Percentiles rank a stretch among this genome's conserved stretches.
phyloP scores from a whole-genome alignment of 2,888 invertebrate species.

The Meteorus colon region DNA sequence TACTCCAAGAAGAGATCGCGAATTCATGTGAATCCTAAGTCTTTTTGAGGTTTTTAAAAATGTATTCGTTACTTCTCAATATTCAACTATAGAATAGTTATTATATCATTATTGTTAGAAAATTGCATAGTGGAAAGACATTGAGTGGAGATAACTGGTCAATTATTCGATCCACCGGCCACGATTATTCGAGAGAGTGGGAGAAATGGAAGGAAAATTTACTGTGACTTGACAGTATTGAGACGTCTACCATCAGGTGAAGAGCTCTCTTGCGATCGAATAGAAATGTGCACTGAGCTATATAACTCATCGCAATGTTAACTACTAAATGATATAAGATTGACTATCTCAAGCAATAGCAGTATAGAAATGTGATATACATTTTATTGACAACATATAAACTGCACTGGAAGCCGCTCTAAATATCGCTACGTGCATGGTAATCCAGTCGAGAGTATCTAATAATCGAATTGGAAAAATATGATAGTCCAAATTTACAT shows the following conservation, averaged over 20 bases:
- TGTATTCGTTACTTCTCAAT: background rate
- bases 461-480: too few relatives aligned
- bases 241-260: background rate
- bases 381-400: too few relatives aligned
- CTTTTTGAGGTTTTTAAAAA: too few relatives aligned
- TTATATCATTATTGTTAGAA: background rate
- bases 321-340: too few relatives aligned
- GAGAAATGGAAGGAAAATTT: background rate
- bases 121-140: background rate
- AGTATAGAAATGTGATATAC: too few relatives aligned
- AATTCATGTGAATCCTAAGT: background rate
- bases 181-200: background rate
- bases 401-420: too few relatives aligned
- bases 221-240: background rate
- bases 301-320: too few relatives aligned
- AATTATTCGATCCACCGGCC: constrained; percentile 15
- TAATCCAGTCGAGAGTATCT: too few relatives aligned
- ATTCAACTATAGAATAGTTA: background rate
- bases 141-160: constrained; percentile 16
- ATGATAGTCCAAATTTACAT: too few relatives aligned
- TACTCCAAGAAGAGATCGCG: background rate
- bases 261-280: background rate
- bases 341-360: too few relatives aligned
- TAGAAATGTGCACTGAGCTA: background rate
- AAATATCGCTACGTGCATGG: too few relatives aligned